Base-by-base conservation (phyloP, 2,888 invertebrate species). In the Pinctada fucata region DNA sequence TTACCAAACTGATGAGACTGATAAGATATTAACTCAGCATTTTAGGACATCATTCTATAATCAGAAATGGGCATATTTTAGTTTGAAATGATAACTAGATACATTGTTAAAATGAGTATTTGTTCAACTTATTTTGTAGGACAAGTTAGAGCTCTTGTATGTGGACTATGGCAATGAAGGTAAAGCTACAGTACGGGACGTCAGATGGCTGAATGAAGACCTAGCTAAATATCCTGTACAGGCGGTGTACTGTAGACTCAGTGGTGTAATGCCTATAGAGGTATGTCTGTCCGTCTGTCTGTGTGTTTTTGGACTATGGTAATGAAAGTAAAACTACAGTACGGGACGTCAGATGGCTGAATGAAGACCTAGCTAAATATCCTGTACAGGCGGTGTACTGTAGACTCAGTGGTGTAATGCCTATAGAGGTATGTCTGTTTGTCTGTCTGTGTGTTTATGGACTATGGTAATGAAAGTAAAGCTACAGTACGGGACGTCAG, bases 131-230 rank as follows among this genome's bases (percentile, higher is more conserved):
- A 13, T 66, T 49, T 80, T 79, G 48, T 82, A 84, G 84, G 77
- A 76, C 6, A 82, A 80, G 71, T 84, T 87, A 10, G 82, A 83
- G 13, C 84, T 90, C 6, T 76, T 86, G 45, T 90, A 85, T 79
- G 80, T 90, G 4, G 90, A 90, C 73, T 90, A 86, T 79, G 90
- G 90, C 6, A 89, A 90, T 80, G 81, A 77, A 13, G 90, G 88
- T 58, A 77, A 51, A 1, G 84, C 85, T 6, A 67, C 77, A 49
- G 49, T 83, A 0, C 52, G 83, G 49, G 74, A 82, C 58, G 80
- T 87, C 5, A 71, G 88, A 72, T 84, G 84, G 81, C 77, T 90
- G 72, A 85, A 86, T 5, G 80, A 84, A n/a, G 85, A 85, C 8
- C 72, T 82, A 2, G 83, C 84, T 31, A 31, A 72, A 16, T 78